Evolutionary conservation across 2,113 vertebrate genomes (phyloP).

Genomic region (Xiphias gladius): DNA sequence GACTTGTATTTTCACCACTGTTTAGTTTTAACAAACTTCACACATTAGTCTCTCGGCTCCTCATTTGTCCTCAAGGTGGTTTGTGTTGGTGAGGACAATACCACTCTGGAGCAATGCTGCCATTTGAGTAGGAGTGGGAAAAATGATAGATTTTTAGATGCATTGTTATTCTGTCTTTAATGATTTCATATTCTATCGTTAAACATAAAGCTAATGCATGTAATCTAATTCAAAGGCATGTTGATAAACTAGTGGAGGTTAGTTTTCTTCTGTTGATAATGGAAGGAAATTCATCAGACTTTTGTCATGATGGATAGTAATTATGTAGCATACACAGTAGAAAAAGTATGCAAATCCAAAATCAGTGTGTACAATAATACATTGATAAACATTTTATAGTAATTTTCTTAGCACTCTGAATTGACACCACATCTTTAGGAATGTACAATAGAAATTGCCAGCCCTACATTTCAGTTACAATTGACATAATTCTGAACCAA

Average conservation of each 20-base stretch:
- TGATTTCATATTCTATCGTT: not conserved
- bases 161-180: slow-evolving; percentile 21
- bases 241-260: not conserved
- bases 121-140: not conserved
- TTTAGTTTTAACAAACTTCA: slow-evolving; percentile 8
- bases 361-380: not conserved
- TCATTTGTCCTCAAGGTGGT: not conserved
- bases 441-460: not conserved
- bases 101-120: not conserved
- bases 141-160: not conserved
- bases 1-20: not conserved
- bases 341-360: not conserved
- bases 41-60: not conserved
- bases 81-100: not conserved
- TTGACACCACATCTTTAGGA: not conserved
- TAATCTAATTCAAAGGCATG: not conserved
- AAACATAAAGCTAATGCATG: not conserved
- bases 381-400: slow-evolving; percentile 8
- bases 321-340: not conserved
- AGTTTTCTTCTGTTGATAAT: slow-evolving; percentile 2
- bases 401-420: not conserved
- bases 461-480: not conserved
- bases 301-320: slow-evolving; percentile 15
- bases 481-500: not conserved
- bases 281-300: slow-evolving; percentile 5